Conservation (phyloP, 2,888 invertebrate species). For the Apotomis capreana region DNA sequence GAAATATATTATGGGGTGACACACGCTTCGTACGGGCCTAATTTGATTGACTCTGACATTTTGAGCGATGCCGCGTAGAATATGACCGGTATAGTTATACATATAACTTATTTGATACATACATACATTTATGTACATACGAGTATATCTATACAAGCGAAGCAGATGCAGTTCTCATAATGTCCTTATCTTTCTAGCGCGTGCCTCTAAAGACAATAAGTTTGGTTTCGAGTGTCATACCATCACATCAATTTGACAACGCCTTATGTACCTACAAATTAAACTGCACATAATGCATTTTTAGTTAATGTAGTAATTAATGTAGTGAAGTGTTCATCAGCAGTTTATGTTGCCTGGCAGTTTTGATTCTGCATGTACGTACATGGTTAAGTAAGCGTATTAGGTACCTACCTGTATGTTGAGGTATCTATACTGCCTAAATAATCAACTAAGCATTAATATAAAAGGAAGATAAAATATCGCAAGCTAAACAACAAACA, state of each 20-base stretch:
- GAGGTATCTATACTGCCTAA: no score
- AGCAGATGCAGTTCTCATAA: conserved; percentile 46
- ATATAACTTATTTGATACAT: neutral
- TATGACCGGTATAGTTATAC: no score
- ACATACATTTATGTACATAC: neutral
- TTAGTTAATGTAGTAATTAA: neutral
- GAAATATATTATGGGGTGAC: no score
- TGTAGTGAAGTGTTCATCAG: conserved; percentile 26
- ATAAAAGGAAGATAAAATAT: no score
- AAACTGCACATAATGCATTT: neutral
- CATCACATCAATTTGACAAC: conserved; percentile 45
- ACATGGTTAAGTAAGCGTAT: neutral
- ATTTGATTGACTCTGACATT: no score
- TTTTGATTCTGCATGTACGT: neutral
- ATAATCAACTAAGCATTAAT: no score
- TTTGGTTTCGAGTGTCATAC: conserved; percentile 57
- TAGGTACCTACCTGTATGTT: neutral
- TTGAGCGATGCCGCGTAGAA: no score
- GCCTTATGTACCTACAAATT: conserved; percentile 6
- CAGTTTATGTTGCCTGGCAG: conserved; percentile 10
- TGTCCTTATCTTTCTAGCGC: conserved; percentile 62
- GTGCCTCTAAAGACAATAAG: conserved; percentile 66
- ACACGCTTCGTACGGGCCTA: no score
- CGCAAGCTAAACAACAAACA: no score
- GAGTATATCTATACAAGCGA: conserved; percentile 8